A percentile compares a stretch with the other conserved stretches of the same genome.
These are phyloP conservation scores for Corythoichthys haematopterus DNA, from an alignment of 2,113 vertebrate genomes.

Conservation along the genomic window DNA sequence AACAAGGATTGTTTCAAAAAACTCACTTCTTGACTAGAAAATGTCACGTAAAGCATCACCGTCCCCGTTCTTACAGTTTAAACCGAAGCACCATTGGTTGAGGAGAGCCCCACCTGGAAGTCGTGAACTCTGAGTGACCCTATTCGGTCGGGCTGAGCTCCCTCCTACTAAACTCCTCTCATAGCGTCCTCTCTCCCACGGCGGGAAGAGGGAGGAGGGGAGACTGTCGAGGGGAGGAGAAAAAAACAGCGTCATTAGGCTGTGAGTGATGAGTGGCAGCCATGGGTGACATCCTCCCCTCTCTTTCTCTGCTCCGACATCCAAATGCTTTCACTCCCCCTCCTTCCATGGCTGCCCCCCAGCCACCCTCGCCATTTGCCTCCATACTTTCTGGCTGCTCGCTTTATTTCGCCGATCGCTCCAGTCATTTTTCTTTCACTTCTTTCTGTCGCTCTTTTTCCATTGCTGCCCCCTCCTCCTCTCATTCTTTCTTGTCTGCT, in stretches of 20 bases:
- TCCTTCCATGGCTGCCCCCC: conserved; percentile 28
- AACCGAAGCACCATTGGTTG: conserved; percentile 21
- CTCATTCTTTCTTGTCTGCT: conserved; percentile 56
- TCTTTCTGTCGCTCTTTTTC: conserved; percentile 60
- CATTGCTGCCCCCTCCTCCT: conserved; percentile 35
- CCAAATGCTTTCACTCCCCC: conserved; percentile 43
- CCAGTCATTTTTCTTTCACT: conserved; percentile 60
- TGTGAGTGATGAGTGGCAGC: conserved; percentile 78
- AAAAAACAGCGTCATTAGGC: conserved; percentile 73
- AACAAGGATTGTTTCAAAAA: neutral
- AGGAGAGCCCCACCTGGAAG: conserved; percentile 90
- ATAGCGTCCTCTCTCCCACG: conserved; percentile 43
- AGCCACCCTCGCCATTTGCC: conserved; percentile 28
- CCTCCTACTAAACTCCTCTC: conserved; percentile 66
- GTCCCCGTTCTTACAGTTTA: neutral
- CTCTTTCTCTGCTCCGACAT: conserved; percentile 37
- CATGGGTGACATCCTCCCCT: conserved; percentile 69
- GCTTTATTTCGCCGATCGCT: conserved; percentile 63
- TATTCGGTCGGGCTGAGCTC: conserved; percentile 84
- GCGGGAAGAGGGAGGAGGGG: conserved; percentile 51
- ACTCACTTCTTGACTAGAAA: neutral
- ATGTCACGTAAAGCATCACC: neutral
- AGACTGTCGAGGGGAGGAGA: conserved; percentile 14
- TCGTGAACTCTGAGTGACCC: conserved; percentile 97
- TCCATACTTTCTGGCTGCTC: conserved; percentile 48